Evolutionary conservation across 1,140 invertebrate genomes (phyloP), one percentile per base, ranked within the genome.

Genomic region (Pseudomyrmex concolor): DNA sequence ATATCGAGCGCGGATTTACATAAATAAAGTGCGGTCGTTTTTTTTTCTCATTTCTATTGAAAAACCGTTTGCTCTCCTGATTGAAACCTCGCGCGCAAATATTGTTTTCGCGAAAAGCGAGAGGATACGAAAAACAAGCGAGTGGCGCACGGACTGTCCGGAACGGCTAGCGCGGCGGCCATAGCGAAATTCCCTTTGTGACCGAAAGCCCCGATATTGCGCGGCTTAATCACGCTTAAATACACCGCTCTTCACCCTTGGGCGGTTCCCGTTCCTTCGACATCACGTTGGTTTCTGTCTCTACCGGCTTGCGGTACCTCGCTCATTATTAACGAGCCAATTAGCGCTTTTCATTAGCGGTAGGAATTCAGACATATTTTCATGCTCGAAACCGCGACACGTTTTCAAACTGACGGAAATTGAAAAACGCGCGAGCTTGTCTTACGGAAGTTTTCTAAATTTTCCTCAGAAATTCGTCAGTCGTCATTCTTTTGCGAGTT

Each of bases 211-310:
- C 78, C 34, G 68, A 88, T 88, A 88, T 88, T 83, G 84, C 77
- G 71, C 55, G 70, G 86, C 86, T 88, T 88, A 88, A 88, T 88
- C 86, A 88, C 73, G 86, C 83, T 87, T 87, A 88, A 88, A 88
- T 87, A 85, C 86, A 62, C 17, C 55, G 62, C 19, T 84, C 51
- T 83, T 72, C 60, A 83, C 55, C 64, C 59, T 60, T 57, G 71
- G 19, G 15, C 55, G 54, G 54, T 50, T 45, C 54, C 25, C 34
- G 17, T 25, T 59, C 43, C 66, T 57, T 48, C 50, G 34, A 60
- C 59, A 59, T 59, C 76, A 22, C 54, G 60, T 68, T 34, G 76
- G 77, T 77, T 59, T 84, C 67, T 48, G 67, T 70, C 68, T 76
- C 70, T 77, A 45, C 60, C 34, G 15, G 70, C 73, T 57, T 80